Evolutionary conservation across 30 jellyfish, hydroid and myxozoan species (phyloP).

Genomic region (Cassiopea xamachana): DNA sequence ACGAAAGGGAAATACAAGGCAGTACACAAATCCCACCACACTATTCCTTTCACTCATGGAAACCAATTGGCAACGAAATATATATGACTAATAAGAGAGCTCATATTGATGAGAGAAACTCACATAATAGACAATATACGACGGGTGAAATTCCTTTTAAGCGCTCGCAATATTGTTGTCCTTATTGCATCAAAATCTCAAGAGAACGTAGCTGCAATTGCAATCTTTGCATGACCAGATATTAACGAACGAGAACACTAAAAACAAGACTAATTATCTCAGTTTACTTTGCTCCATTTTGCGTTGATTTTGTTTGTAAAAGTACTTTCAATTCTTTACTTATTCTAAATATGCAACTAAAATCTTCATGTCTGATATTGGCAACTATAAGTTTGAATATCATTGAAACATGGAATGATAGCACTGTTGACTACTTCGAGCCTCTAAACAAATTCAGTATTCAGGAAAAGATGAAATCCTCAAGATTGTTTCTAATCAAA

Average conservation of each 20-base stretch:
- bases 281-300: neutral
- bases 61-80: neutral
- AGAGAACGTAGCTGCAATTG: neutral
- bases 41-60: neutral
- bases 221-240: neutral
- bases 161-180: neutral
- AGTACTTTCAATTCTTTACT: no score
- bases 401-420: no score
- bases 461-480: neutral
- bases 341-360: no score
- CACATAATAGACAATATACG: neutral
- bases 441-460: neutral
- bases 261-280: neutral
- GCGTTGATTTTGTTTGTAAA: neutral
- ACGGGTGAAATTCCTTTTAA: neutral
- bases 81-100: neutral
- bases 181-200: neutral
- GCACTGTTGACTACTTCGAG: neutral
- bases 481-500: neutral
- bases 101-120: neutral
- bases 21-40: neutral
- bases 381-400: no score
- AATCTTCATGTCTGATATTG: no score
- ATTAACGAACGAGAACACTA: neutral
- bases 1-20: neutral